Evolutionary conservation across 2,888 invertebrate genomes (phyloP).

Genomic region (Eristalis arbustorum): DNA sequence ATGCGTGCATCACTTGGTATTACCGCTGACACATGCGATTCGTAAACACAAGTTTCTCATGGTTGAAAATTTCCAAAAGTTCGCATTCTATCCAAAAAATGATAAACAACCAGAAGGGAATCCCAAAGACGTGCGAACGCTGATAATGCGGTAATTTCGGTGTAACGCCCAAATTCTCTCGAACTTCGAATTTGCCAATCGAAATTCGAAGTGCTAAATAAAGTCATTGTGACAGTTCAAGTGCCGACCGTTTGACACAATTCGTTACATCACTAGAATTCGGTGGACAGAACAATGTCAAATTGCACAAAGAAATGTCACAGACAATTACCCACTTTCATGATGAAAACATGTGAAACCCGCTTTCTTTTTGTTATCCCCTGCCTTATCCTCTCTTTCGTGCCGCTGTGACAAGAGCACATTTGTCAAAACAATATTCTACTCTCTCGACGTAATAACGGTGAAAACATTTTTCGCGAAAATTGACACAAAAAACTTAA

Average conservation of each 20-base stretch:
- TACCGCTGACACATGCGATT: background rate
- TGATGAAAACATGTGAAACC: background rate
- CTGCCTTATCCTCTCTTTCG: background rate
- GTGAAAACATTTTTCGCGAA: background rate
- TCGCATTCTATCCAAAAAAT: background rate
- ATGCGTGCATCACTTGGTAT: background rate
- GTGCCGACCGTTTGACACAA: too few relatives aligned
- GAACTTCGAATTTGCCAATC: background rate
- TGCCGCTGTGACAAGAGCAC: background rate
- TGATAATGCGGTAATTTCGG: background rate
- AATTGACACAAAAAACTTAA: background rate
- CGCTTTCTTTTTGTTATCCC: background rate
- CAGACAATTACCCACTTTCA: background rate
- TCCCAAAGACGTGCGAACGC: background rate
- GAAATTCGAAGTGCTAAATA: background rate
- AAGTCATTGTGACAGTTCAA: background rate
- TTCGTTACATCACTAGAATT: background rate
- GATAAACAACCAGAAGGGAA: background rate
- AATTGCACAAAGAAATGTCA: conserved; percentile 1
- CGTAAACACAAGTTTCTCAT: background rate
- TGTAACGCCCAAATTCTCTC: background rate
- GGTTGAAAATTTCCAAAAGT: conserved; percentile 6
- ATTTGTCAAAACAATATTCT: background rate
- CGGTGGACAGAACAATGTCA: background rate
- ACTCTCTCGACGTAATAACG: background rate